Percentiles rank a stretch among this genome's conserved stretches.
phyloP scores from a whole-genome alignment of 2,113 vertebrate genomes.

The Bambusicola thoracicus region DNA sequence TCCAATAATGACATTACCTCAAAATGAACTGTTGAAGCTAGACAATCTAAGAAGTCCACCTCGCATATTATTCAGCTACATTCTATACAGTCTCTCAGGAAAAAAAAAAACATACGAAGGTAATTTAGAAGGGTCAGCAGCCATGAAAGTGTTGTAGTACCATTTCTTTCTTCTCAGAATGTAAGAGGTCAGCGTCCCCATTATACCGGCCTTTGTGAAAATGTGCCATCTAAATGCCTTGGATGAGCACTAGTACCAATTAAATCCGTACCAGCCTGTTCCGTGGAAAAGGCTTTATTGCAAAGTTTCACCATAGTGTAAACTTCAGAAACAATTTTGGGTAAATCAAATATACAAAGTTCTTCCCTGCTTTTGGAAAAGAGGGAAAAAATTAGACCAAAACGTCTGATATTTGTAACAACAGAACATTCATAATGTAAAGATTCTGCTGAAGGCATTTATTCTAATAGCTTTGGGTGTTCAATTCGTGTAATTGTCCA shows the following conservation, averaged over 20 bases:
- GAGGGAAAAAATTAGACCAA: background rate
- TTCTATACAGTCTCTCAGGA: background rate
- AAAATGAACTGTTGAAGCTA: conserved; percentile 23
- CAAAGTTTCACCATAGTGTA: background rate
- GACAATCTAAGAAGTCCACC: conserved; percentile 42
- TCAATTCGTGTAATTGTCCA: conserved; percentile 95
- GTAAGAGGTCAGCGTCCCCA: fast-evolving
- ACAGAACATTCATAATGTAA: conserved; percentile 38
- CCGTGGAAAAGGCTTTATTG: conserved; percentile 66
- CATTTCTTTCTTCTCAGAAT: background rate
- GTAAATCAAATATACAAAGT: conserved; percentile 58
- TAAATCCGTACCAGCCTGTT: background rate
- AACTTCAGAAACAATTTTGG: background rate
- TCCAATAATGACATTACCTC: conserved; percentile 28
- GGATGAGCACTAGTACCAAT: background rate
- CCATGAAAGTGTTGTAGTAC: background rate
- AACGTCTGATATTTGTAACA: background rate
- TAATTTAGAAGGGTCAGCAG: background rate
- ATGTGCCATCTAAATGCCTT: background rate
- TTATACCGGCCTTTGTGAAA: background rate
- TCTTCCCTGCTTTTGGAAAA: background rate
- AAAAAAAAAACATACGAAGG: conserved; percentile 7
- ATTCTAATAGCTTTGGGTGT: conserved; percentile 90
- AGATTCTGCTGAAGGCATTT: conserved; percentile 56
- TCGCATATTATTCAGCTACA: conserved; percentile 13